These are phyloP conservation scores for Ispidina picta DNA, from an alignment of 2,797 vertebrate genomes.

Conservation along the genomic window DNA sequence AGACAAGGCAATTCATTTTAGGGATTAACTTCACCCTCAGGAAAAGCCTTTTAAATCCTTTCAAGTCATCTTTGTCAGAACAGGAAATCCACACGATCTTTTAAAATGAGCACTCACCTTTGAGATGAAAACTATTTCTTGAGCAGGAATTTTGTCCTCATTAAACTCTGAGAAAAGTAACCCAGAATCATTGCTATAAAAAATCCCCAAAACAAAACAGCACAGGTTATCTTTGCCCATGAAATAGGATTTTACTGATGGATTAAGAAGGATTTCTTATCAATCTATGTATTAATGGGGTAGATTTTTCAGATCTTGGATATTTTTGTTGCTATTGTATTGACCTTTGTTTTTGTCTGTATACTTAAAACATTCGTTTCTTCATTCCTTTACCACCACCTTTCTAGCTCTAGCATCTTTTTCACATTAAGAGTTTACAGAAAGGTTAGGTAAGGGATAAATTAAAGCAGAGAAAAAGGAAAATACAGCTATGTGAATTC, in stretches of 20 bases:
- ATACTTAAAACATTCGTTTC: background rate
- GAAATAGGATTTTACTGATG: background rate
- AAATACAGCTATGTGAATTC: background rate
- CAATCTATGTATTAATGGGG: background rate
- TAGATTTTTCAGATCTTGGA: background rate
- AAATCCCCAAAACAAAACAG: background rate
- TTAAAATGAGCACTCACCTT: background rate
- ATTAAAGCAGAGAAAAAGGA: background rate
- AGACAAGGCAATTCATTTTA: background rate
- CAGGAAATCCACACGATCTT: background rate
- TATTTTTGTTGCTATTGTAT: background rate
- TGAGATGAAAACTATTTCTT: background rate
- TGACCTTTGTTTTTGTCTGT: background rate
- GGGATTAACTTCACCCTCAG: background rate
- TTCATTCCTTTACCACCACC: background rate
- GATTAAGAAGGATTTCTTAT: background rate
- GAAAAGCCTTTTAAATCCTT: background rate
- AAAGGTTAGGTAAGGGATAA: background rate
- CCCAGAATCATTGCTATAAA: background rate
- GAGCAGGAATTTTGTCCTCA: background rate
- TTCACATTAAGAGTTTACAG: background rate
- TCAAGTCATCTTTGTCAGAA: background rate
- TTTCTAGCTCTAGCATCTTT: background rate
- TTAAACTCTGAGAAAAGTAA: background rate
- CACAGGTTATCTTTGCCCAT: background rate